Evolutionary conservation across 2,797 vertebrate genomes (phyloP).

Genomic region (Bradypodion pumilum): DNA sequence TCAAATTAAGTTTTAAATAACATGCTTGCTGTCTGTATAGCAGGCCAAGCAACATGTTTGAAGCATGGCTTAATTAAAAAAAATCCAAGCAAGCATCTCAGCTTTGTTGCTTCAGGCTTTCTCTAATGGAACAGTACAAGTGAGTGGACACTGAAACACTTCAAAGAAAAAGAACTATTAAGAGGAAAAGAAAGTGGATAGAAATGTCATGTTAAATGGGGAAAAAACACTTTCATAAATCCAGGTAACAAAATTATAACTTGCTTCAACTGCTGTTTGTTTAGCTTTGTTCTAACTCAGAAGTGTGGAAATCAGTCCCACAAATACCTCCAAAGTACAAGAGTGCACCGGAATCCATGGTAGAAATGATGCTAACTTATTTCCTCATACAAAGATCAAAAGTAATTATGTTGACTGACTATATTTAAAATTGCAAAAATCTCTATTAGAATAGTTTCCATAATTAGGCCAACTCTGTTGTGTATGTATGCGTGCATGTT

Average conservation of each 20-base stretch:
- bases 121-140: background rate
- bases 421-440: background rate
- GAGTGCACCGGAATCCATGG: too few species aligned
- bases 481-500: too few species aligned
- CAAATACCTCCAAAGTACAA: too few species aligned
- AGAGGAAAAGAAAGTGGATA: background rate
- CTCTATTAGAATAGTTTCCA: background rate
- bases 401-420: background rate
- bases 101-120: background rate
- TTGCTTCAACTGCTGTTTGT: background rate
- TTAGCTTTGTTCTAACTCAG: background rate
- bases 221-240: background rate
- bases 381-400: background rate
- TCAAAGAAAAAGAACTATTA: background rate
- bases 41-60: slow-evolving; percentile 10
- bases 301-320: background rate
- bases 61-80: slow-evolving; percentile 41
- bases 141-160: background rate
- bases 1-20: slow-evolving; percentile 40
- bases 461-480: background rate
- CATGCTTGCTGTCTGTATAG: slow-evolving; percentile 23
- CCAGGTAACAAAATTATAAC: background rate
- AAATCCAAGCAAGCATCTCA: slow-evolving; percentile 16
- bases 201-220: background rate
- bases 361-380: background rate